Base-by-base conservation (phyloP, 2,888 invertebrate species). In the Erebia aethiops region DNA sequence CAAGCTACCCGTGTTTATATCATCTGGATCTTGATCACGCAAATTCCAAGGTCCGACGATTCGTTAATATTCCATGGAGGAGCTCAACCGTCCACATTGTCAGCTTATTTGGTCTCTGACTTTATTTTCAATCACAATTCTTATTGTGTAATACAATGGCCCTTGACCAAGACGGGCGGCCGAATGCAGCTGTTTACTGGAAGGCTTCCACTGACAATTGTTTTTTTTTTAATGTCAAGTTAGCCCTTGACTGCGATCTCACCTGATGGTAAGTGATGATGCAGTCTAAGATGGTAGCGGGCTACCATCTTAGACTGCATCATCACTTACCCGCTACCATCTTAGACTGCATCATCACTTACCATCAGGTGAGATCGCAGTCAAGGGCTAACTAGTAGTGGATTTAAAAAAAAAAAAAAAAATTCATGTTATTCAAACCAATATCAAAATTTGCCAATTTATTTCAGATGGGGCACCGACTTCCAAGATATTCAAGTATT, bases 381-480 rank as follows among this genome's bases (percentile, higher is more conserved):
- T n/a, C n/a, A n/a, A n/a, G n/a, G n/a, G n/a, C n/a, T n/a, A n/a
- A n/a, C n/a, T n/a, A n/a, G n/a, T n/a, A n/a, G n/a, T n/a, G n/a
- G n/a, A n/a, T n/a, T n/a, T n/a, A n/a, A n/a, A n/a, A n/a, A n/a
- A n/a, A n/a, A n/a, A n/a, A n/a, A n/a, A n/a, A n/a, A n/a, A n/a
- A n/a, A n/a, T 26, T 26, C 26, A 4, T 26, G 4, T 26, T 26
- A 3, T 26, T 35, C 0, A 35, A 7, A 35, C 35, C 35, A 35
- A 35, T 35, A 21, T 51, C 14, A 4, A 14, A 49, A 51, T 21
- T 3, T 52, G 10, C 8, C 11, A 35, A 7, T 26, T 56, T 49
- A 52, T 82, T 83, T 1, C 82, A 95, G 95, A 94, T 94, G 85
- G 94, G 94, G 26, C 95, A 95, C 81, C 87, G 95, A 46, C 91